Base-by-base conservation (phyloP, 2,797 vertebrate genomes). In the Mormyrops attenuatus region DNA sequence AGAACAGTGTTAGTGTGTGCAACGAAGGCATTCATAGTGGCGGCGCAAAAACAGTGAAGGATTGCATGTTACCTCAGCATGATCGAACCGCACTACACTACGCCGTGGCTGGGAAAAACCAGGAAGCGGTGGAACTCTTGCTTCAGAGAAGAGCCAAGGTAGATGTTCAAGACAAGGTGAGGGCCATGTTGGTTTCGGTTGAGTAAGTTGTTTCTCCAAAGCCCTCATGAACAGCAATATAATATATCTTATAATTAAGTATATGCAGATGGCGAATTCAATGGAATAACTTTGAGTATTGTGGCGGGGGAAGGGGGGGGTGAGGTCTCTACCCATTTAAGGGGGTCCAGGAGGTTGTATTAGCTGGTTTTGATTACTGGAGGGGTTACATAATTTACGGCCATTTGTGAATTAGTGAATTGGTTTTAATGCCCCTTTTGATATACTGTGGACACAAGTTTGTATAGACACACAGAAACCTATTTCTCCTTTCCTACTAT, bases 41-140 rank as follows among this genome's bases (percentile, higher is more conserved):
- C 15, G 30, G 0, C 47, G 77, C 41, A 11, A 82, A 3, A 82
- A 47, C 8, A 82, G 44, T 47, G 47, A 47, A 82, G 41, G 41
- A 82, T 11, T 82, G 38, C 44, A 47, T 20, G 20, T 82, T 11
- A 22, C 77, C 77, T 92, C 93, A 99, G 98, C 92, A 97, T 53
- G 93, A 97, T 26, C 95, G 96, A 55, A 97, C 96, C 0, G 97
- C 97, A 0, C 94, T 99, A 89, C 98, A 99, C 93, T 99, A 97
- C 89, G 98, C 97, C 1, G 97, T 97, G 15, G 97, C 96, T 0
- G 95, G 96, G 89, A 96, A 94, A 91, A 95, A 96, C 88, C 88
- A 91, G 2, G 96, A 97, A 0, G 96, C 94, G 0, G 96, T 97
- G 80, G 92, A 96, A 91, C 93, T 97, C 91, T 96, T 99, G 90